Percentiles rank a stretch among this genome's conserved stretches.
These are phyloP conservation scores for Montipora cactus DNA, from an alignment of 64 coral and sea anemone genomes.

Conservation along the genomic window DNA sequence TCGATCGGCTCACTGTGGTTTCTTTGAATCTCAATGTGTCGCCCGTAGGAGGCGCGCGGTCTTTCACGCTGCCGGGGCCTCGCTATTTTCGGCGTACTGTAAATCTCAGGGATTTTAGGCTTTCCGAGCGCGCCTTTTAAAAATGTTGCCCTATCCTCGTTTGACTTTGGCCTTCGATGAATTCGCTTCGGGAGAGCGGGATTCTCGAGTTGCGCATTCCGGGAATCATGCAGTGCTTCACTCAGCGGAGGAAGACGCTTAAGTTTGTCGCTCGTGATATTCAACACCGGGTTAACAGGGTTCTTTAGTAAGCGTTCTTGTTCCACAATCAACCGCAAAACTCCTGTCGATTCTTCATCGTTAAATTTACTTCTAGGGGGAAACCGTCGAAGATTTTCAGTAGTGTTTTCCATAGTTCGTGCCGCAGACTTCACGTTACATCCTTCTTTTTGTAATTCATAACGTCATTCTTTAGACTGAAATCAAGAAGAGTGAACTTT, in stretches of 20 bases:
- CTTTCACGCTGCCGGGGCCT: conserved; percentile 69
- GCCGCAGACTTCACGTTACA: not conserved
- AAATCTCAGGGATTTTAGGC: conserved; percentile 89
- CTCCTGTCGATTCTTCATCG: conserved; percentile 91
- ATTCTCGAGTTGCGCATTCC: not conserved
- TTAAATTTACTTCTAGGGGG: conserved; percentile 93
- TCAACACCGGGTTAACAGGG: conserved; percentile 79
- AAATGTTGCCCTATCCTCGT: conserved; percentile 76
- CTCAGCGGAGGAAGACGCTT: conserved; percentile 77
- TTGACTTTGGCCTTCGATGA: conserved; percentile 26
- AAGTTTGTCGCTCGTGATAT: conserved; percentile 72
- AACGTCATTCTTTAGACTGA: not conserved
- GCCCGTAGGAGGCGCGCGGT: conserved; percentile 73
- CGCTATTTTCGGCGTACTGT: conserved; percentile 80
- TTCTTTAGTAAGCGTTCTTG: conserved; percentile 87
- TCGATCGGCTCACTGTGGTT: not conserved
- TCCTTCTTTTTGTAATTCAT: not conserved
- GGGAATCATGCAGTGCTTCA: conserved; percentile 14
- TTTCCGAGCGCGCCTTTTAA: conserved; percentile 70
- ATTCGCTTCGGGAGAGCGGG: conserved; percentile 12
- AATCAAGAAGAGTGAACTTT: not conserved
- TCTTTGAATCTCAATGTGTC: conserved; percentile 21
- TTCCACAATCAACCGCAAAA: conserved; percentile 84
- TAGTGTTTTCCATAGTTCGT: conserved; percentile 74
- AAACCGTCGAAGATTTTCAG: conserved; percentile 66